These are phyloP conservation scores for Platycercus adscitus DNA, from an alignment of 2,113 vertebrate species.

Conservation along the genomic window DNA sequence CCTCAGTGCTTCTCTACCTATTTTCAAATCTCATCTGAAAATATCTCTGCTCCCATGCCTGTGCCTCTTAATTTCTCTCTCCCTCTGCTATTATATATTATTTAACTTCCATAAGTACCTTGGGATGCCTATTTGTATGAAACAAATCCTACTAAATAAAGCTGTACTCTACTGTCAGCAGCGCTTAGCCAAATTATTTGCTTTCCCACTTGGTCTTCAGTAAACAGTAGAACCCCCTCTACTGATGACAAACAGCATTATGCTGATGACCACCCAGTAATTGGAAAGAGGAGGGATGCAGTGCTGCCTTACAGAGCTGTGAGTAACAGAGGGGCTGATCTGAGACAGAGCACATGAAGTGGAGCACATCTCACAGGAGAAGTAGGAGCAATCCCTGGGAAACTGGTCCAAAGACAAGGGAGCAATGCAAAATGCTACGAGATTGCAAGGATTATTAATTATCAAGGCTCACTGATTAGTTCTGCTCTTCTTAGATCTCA, in stretches of 20 bases:
- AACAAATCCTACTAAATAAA: slow-evolving; percentile 36
- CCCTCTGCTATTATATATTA: slow-evolving; percentile 44
- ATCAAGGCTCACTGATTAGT: not conserved
- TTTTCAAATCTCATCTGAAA: slow-evolving; percentile 56
- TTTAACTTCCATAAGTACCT: slow-evolving; percentile 54
- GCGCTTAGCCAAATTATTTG: slow-evolving; percentile 8
- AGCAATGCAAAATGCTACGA: not conserved
- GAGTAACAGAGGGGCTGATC: not conserved
- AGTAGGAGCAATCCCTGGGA: not conserved
- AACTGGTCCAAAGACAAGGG: not conserved
- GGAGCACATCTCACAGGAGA: not conserved
- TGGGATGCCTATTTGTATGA: slow-evolving; percentile 6
- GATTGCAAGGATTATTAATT: not conserved
- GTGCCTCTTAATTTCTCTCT: slow-evolving; percentile 35
- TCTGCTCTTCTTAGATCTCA: not conserved
- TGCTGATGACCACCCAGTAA: not conserved
- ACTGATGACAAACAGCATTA: not conserved
- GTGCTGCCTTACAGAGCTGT: not conserved
- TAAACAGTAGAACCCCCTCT: not conserved
- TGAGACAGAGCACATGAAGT: not conserved
- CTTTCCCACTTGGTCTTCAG: not conserved
- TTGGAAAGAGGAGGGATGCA: not conserved
- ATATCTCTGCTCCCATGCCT: slow-evolving; percentile 7
- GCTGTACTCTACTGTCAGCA: not conserved
- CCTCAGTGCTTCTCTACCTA: not conserved